Base-by-base conservation (phyloP, 1,140 invertebrate species). In the Lethrus apterus region DNA sequence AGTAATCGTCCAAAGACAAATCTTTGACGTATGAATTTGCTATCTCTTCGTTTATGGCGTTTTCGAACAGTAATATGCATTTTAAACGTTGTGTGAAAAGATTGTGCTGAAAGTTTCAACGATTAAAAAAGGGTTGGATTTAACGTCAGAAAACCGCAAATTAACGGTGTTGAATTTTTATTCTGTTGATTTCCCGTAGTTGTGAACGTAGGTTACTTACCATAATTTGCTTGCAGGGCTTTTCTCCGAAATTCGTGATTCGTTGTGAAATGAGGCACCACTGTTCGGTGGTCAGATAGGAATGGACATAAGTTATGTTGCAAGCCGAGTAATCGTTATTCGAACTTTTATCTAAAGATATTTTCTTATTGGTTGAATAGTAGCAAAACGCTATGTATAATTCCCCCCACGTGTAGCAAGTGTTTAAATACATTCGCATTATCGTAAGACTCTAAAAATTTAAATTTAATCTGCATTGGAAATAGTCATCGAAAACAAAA, bases 191-290 rank as follows among this genome's bases (percentile, higher is more conserved):
- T 26, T 13, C 10, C 5, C 9, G 14, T 24, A 29, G 19, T n/a
- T 26, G 24, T 7, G 24, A 26, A 26, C 5, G 24, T n/a, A 26
- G 24, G 7, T 26, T 26, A 26, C 38, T 24, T 54, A 64, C 62
- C 59, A 64, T 54, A 10, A 60, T 51, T 44, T 55, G 23, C 50
- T 63, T 63, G 45, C 62, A 66, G 18, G 54, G 51, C 32, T 45
- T 33, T 48, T 61, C 56, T 23, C 64, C 64, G 51, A 66, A 66
- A 60, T 66, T 66, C n/a, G 41, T 59, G 26, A 66, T 61, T 36
- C 64, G 57, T 53, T 66, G 54, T 5, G 56, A 58, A 46, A 66
- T 57, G 18, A 59, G 40, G 36, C 57, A 55, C 64, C 64, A 66
- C 32, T 64, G 55, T 38, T 57, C 51, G 2, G 51, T 41, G 5